A percentile compares a stretch with the other conserved stretches of the same genome.
Conservation (phyloP, 2,113 vertebrate species). For the Albula glossodonta region DNA sequence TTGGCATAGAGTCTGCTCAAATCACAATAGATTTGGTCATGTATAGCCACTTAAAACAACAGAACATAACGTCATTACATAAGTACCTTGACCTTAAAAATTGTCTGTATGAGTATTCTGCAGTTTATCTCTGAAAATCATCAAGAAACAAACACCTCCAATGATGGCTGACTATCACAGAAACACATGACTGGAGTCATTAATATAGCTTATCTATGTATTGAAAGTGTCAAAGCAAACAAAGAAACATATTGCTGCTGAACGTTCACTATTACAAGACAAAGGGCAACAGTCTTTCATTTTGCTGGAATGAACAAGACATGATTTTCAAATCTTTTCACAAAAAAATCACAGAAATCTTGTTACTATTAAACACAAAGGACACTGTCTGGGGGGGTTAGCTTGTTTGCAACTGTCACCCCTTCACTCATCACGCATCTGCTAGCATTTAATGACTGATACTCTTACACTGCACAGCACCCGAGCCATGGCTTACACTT, state of each 20-base stretch:
- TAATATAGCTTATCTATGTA: not conserved
- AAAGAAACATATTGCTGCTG: not conserved
- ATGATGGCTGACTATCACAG: not conserved
- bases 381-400: not conserved
- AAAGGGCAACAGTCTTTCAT: not conserved
- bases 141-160: not conserved
- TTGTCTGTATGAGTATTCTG: not conserved
- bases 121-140: not conserved
- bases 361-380: not conserved
- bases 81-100: not conserved
- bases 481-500: not conserved
- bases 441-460: not conserved
- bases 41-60: not conserved
- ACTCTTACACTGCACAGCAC: not conserved
- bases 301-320: slow-evolving; percentile 15
- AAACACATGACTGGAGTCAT: not conserved
- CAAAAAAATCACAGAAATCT: not conserved
- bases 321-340: not conserved
- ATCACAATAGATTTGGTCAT: slow-evolving; percentile 16
- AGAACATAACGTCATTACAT: not conserved
- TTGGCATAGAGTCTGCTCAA: slow-evolving; percentile 46
- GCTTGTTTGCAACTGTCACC: not conserved
- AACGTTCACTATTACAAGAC: not conserved
- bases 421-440: not conserved
- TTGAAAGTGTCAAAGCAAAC: not conserved